Evolutionary conservation across 1,140 invertebrate genomes (phyloP), one percentile per base, ranked within the genome.

Genomic region (Aphelinus atriplicis): DNA sequence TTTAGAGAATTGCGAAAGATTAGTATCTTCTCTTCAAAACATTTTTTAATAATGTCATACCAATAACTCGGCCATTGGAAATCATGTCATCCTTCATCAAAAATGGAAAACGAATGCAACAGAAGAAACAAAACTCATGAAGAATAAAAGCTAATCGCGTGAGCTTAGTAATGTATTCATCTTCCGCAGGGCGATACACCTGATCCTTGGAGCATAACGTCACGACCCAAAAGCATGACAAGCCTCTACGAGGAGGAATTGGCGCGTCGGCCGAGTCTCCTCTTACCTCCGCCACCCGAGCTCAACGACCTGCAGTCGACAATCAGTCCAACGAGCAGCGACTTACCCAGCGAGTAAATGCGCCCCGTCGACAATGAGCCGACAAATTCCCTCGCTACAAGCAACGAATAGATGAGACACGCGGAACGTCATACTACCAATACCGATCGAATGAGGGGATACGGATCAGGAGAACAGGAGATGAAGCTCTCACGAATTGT

Each of bases 291-390:
- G 3, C 81, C 83, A 2, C 75, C 80, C 26, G 79, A 79, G 53
- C 46, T 85, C 55, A 80, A 69, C 61, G 82, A 85, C 51, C 51
- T 79, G 63, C 77, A 75, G 64, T 56, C 80, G 51, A 77, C 81
- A 55, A 78, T 81, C 57, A 86, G 83, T 62, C 84, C 84, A 26
- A 81, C 80, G n/a, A 85, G 81, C 78, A 86, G 84, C 74, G 83
- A 85, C 53, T 58, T 78, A 48, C 79, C 79, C 43, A 86, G 82
- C 65, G 84, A 85, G 80, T 85, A 77, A 83, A 55, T 50, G n/a
- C 50, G 2, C 3, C 26, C 48, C 2, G 26, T 1, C 45, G 42
- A 7, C 2, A 6, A n/a, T 3, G 42, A 60, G 26, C 42, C 26
- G 58, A 60, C 26, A 46, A 62, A 62, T 5, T 46, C 42, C 60